Evolutionary conservation across 1,140 invertebrate genomes (phyloP), one percentile per base, ranked within the genome.

Genomic region (Sarcophaga bullata): DNA sequence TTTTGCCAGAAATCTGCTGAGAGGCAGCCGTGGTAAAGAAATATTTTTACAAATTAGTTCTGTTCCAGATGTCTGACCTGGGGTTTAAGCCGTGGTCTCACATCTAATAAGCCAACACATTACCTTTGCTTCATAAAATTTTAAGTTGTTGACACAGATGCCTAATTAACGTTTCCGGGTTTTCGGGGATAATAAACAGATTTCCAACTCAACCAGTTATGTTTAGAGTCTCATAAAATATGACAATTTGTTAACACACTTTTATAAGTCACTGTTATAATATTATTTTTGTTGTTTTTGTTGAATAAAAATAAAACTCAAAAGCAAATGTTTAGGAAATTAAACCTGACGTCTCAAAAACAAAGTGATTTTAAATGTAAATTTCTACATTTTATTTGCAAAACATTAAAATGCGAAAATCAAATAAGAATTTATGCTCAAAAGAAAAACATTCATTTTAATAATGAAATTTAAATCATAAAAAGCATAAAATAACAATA

Each of bases 341-440:
- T 68, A 68, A 68, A 68, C 62, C 62, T 68, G 62, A 68, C 62
- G 62, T 17, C 19, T 19, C n/a, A n/a, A 7, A 19, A 68, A 68
- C 62, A 68, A 68, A 68, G 62, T 25, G 62, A 68, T 68, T 68
- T 68, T 68, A 68, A 19, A 68, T 68, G 62, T 68, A 68, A 68
- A 68, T 68, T 68, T 68, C 10, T 68, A 8, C n/a, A n/a, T 37
- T 37, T 37, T 37, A 37, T 68, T 68, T 68, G 62, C 17, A 68
- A n/a, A 4, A 68, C 25, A 37, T 19, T 19, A 68, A 19, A 68
- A 68, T 37, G 25, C 17, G n/a, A 68, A 68, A 68, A 68, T 68
- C 62, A 68, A 19, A 19, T 68, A 19, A 68, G n/a, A 19, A 58
- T 58, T 58, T 58, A 58, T 58, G 13, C 25, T 37, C 1, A 37